Conservation (phyloP, 2,113 vertebrate genomes). For the Pomatorhinus ruficollis region DNA sequence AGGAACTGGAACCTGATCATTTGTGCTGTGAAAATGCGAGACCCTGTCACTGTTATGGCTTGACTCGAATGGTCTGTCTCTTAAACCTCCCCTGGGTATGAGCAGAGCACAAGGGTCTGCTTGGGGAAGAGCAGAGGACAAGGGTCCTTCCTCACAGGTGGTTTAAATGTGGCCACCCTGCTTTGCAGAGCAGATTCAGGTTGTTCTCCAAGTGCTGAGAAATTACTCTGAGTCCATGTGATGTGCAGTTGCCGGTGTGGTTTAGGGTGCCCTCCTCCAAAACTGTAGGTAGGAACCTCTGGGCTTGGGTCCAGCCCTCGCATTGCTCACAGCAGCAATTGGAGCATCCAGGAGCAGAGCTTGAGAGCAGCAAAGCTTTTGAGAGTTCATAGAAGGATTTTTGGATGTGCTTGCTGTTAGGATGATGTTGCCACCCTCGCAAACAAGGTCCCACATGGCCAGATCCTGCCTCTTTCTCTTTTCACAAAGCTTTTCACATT, state of each 20-base stretch:
- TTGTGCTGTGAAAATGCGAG: background rate
- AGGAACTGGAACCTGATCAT: background rate
- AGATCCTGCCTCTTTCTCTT: background rate
- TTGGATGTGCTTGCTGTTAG: background rate
- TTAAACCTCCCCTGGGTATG: background rate
- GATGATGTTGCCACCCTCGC: fast-evolving
- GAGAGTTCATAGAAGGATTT: background rate
- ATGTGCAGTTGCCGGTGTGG: background rate
- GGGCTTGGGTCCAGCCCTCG: background rate
- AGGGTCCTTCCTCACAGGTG: background rate
- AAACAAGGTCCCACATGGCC: background rate
- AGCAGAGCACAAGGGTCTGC: too few relatives aligned
- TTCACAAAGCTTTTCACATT: background rate
- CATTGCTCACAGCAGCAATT: background rate
- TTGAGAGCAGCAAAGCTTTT: fast-evolving
- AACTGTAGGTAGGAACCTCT: background rate
- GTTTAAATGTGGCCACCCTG: background rate
- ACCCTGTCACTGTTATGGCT: fast-evolving
- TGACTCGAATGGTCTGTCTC: fast-evolving
- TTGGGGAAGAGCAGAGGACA: background rate
- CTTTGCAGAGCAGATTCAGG: fast-evolving
- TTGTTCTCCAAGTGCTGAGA: background rate
- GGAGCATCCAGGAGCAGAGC: background rate
- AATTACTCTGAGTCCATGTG: fast-evolving
- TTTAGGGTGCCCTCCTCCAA: background rate